phyloP scores from a whole-genome alignment of 2,888 invertebrate species.

The Pherbina coryleti region DNA sequence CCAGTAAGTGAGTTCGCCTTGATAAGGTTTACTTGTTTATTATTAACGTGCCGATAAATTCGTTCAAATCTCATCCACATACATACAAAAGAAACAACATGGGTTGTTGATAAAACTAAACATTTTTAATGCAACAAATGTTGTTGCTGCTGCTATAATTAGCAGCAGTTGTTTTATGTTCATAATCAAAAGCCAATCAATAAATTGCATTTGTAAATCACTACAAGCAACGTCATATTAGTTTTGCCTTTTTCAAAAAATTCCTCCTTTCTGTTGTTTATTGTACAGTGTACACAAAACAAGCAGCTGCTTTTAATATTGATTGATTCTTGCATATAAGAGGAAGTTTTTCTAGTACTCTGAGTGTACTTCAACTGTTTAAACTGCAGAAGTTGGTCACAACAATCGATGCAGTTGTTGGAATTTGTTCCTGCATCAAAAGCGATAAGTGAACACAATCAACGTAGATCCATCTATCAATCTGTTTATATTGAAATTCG shows the following conservation, averaged over 20 bases:
- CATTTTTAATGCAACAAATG: not conserved
- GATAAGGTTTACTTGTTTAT: too few relatives aligned
- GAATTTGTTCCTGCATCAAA: constrained; percentile 62
- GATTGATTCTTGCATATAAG: not conserved
- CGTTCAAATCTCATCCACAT: too few relatives aligned
- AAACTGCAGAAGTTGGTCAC: not conserved
- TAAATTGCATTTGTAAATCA: constrained; percentile 1
- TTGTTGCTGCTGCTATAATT: not conserved
- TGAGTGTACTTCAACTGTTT: not conserved
- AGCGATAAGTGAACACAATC: constrained; percentile 47
- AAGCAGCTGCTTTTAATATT: not conserved
- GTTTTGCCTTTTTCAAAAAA: not conserved
- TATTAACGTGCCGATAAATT: too few relatives aligned
- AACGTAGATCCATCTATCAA: constrained; percentile 56
- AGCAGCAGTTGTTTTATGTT: not conserved
- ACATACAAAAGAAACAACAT: not conserved
- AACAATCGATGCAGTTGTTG: constrained; percentile 58
- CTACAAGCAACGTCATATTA: too few relatives aligned
- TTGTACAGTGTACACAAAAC: not conserved
- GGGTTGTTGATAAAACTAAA: not conserved
- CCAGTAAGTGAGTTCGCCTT: too few relatives aligned
- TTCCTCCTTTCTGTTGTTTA: not conserved
- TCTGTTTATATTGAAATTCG: constrained; percentile 61
- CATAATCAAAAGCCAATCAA: not conserved
- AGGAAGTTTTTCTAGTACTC: not conserved